Conservation (phyloP, 2,888 invertebrate genomes). For the Brenthis daphne region DNA sequence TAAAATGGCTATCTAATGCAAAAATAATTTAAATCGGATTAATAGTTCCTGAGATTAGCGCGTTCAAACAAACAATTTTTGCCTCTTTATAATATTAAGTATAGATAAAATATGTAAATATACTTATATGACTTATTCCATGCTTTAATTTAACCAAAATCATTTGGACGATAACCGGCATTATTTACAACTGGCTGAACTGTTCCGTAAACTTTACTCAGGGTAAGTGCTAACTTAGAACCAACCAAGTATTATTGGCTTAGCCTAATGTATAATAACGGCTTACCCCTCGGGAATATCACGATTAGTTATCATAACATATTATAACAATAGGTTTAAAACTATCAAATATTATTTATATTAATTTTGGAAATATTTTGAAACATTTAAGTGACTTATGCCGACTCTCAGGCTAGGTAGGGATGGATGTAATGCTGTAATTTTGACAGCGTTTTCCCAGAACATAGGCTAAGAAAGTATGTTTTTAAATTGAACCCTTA, state of each 20-base stretch:
- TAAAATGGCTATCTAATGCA: too few relatives aligned
- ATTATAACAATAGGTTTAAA: not conserved
- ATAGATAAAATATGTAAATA: not conserved
- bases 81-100: not conserved
- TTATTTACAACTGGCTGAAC: slow-evolving; percentile 21
- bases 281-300: slow-evolving; percentile 26
- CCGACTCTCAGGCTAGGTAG: too few relatives aligned
- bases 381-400: too few relatives aligned
- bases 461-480: too few relatives aligned
- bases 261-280: slow-evolving; percentile 29
- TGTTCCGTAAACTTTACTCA: slow-evolving; percentile 25
- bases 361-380: too few relatives aligned
- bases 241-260: slow-evolving; percentile 31
- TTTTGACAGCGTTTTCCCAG: too few relatives aligned
- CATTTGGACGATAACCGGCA: slow-evolving; percentile 18
- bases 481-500: too few relatives aligned
- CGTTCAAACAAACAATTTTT: too few relatives aligned
- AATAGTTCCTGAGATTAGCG: too few relatives aligned
- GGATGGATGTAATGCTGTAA: too few relatives aligned
- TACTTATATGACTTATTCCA: not conserved
- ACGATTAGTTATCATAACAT: slow-evolving; percentile 11
- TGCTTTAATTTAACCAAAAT: slow-evolving; percentile 15
- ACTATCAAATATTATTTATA: not conserved
- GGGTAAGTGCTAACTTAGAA: slow-evolving; percentile 30
- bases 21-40: too few relatives aligned